Evolutionary conservation across 1,140 invertebrate species (phyloP), one percentile per base, ranked within the genome.

Genomic region (Calliphora vicina): DNA sequence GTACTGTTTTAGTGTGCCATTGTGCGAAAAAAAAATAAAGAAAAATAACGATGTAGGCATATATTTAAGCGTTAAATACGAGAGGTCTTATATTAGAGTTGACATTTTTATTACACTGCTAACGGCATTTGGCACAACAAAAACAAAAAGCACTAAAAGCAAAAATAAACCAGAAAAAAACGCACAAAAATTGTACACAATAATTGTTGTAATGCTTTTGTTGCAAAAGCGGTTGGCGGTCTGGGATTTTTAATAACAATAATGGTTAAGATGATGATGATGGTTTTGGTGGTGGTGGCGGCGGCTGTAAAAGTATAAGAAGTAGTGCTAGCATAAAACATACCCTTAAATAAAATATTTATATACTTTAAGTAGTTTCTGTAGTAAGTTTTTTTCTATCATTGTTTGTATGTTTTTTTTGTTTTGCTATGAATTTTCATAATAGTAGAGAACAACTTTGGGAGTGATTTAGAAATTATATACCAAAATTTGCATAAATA

Each of bases 81-180:
- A 76, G 27, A n/a, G 73, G 73, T 76, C 73, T 76, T 76, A 76
- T 76, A 76, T 76, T 76, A 76, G 73, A 76, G 73, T 76, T 76
- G 73, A 76, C 73, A 76, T 76, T 76, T 76, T 76, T 76, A 76
- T 76, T 76, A 76, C 73, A 76, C 35, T 76, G 73, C 29, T 76
- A 76, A 76, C 73, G 73, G 73, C 73, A 43, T 76, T 76, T 76
- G 42, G 26, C 2, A 76, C 17, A 26, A 25, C 5, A 42, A 35
- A 76, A n/a, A 17, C 20, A 76, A 35, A 42, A 42, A 76, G 29
- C 27, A 42, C 73, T 35, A 42, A 35, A 26, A 29, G 26, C 27
- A 42, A 20, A 20, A 23, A 25, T 23, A 67, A 23, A 67, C 6
- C 61, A 67, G 1, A 20, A 23, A 67, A 67, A 61, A 61, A 23